Conservation (phyloP, 2,888 invertebrate species). For the Dusona sp. region DNA sequence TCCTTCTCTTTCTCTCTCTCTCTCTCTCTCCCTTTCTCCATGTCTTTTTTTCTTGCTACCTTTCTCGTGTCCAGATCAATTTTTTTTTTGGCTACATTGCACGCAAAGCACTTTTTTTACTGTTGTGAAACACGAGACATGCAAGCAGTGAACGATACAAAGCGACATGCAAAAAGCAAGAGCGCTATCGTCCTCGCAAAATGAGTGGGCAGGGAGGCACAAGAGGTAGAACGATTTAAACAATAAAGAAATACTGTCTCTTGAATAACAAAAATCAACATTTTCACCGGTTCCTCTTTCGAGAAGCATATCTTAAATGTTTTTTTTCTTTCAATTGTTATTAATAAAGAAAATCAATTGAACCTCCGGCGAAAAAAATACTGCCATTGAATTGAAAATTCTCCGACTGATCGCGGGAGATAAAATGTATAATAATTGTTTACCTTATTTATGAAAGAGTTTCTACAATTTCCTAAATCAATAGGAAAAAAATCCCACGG, state of each 20-base stretch:
- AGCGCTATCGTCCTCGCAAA: conserved; percentile 40
- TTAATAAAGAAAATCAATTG: too few relatives aligned
- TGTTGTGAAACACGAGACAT: conserved; percentile 56
- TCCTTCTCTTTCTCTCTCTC: conserved; percentile 28
- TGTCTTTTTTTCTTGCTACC: not conserved
- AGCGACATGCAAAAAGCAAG: conserved; percentile 20
- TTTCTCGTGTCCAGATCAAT: conserved; percentile 18
- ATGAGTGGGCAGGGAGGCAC: conserved; percentile 3
- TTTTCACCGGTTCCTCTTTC: not conserved
- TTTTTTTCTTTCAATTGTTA: too few relatives aligned
- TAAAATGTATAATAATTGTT: not conserved
- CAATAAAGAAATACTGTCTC: conserved; percentile 12
- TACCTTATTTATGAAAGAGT: not conserved
- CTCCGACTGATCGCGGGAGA: too few relatives aligned
- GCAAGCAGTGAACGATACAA: conserved; percentile 7
- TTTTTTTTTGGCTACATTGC: conserved; percentile 27
- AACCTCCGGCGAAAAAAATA: too few relatives aligned
- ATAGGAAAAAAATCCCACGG: not conserved
- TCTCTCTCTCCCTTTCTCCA: conserved; percentile 3
- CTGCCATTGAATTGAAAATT: too few relatives aligned
- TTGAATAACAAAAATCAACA: not conserved
- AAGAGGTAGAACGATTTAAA: conserved; percentile 11
- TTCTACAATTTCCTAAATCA: not conserved
- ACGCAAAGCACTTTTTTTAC: conserved; percentile 42
- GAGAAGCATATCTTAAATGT: not conserved